These are phyloP conservation scores for Euplagia quadripunctaria DNA, from an alignment of 2,888 invertebrate genomes.

Conservation along the genomic window DNA sequence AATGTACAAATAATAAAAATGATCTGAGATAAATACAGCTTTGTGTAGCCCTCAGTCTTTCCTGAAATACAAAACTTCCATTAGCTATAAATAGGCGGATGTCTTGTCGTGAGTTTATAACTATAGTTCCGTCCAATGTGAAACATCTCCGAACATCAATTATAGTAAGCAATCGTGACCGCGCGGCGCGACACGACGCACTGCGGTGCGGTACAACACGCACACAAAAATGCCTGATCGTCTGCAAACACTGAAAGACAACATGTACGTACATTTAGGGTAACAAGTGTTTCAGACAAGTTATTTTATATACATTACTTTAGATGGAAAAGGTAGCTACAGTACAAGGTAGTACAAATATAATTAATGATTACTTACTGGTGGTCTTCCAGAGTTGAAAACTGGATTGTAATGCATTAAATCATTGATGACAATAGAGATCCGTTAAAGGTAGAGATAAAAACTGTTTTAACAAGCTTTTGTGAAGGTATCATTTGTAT, in stretches of 20 bases:
- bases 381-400: too few species aligned
- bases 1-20: neutral
- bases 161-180: constrained; percentile 45
- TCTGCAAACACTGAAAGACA: constrained; percentile 41
- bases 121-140: constrained; percentile 19
- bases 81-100: constrained; percentile 23
- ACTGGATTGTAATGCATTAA: too few species aligned
- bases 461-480: too few species aligned
- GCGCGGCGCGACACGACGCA: constrained; percentile 15
- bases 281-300: constrained; percentile 24
- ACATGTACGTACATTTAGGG: constrained; percentile 22
- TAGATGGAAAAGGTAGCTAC: too few species aligned
- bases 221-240: constrained; percentile 37
- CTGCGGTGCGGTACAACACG: neutral
- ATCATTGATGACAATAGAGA: too few species aligned
- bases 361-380: too few species aligned
- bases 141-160: constrained; percentile 44
- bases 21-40: neutral
- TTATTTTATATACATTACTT: neutral
- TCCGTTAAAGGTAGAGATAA: too few species aligned
- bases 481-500: too few species aligned
- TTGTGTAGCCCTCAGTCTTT: neutral
- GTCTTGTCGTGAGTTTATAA: constrained; percentile 14
- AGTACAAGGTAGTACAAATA: too few species aligned
- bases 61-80: constrained; percentile 3